Percentiles rank a stretch among this genome's conserved stretches.
phyloP scores from a whole-genome alignment of 2,797 vertebrate species.

The Limnodromus scolopaceus region DNA sequence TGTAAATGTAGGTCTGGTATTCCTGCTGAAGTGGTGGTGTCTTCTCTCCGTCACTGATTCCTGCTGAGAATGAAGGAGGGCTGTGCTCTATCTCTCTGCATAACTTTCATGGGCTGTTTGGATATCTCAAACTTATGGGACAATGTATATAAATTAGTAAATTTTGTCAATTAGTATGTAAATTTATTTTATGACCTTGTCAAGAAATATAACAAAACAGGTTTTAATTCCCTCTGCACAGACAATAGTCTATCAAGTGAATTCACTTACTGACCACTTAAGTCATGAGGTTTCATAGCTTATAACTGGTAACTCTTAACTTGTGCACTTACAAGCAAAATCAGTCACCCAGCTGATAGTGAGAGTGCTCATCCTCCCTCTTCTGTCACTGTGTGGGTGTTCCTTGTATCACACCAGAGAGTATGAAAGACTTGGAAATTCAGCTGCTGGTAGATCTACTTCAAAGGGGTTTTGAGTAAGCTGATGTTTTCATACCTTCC shows the following conservation, averaged over 20 bases:
- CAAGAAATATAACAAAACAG: neutral
- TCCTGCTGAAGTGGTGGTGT: neutral
- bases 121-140: neutral
- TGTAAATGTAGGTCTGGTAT: neutral
- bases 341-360: fast-evolving
- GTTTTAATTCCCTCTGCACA: neutral
- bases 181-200: neutral
- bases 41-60: neutral
- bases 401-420: neutral
- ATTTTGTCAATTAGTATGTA: neutral
- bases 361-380: neutral
- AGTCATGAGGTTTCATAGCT: neutral
- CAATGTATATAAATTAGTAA: fast-evolving
- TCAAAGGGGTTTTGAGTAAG: neutral
- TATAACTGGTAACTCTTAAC: neutral
- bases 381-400: fast-evolving
- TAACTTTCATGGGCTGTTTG: fast-evolving
- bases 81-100: neutral
- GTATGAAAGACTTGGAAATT: neutral
- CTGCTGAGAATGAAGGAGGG: neutral
- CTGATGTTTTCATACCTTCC: neutral
- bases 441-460: neutral
- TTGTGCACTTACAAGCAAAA: neutral
- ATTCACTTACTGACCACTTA: neutral
- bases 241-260: neutral